Evolutionary conservation across 2,797 vertebrate species (phyloP).

Genomic region (Phoxinus dragarum): DNA sequence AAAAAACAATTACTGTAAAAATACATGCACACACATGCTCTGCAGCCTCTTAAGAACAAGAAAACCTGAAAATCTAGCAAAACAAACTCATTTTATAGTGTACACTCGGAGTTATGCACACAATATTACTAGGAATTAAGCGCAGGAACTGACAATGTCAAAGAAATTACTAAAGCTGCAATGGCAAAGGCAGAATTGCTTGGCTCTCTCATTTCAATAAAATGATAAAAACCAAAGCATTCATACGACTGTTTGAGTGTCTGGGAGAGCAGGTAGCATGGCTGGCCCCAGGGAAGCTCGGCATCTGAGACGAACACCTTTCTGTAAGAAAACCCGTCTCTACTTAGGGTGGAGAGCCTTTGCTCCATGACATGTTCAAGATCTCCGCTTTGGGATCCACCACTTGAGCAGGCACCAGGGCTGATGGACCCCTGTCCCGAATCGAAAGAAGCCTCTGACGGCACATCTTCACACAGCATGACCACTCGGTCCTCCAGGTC

Average conservation of each 20-base stretch:
- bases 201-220: neutral
- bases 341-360: slow-evolving; percentile 51
- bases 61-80: neutral
- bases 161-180: neutral
- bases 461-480: slow-evolving; percentile 77
- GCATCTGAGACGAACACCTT: slow-evolving; percentile 58
- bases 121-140: neutral
- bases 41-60: slow-evolving; percentile 23
- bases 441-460: slow-evolving; percentile 58
- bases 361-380: slow-evolving; percentile 49
- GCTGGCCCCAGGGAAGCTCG: slow-evolving; percentile 35
- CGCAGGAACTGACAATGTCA: neutral
- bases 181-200: neutral
- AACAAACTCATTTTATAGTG: neutral
- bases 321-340: slow-evolving; percentile 64
- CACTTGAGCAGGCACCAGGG: slow-evolving; percentile 54
- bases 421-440: slow-evolving; percentile 62
- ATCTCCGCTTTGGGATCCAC: slow-evolving; percentile 64
- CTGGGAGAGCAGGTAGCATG: slow-evolving; percentile 62
- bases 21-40: slow-evolving; percentile 59
- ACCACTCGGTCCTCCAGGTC: slow-evolving; percentile 76
- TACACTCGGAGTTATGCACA: neutral
- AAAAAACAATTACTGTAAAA: slow-evolving; percentile 21
- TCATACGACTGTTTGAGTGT: slow-evolving; percentile 67
- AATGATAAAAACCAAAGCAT: slow-evolving; percentile 1